Base-by-base conservation (phyloP, 2,113 vertebrate genomes). In the Nycticryphes semicollaris region DNA sequence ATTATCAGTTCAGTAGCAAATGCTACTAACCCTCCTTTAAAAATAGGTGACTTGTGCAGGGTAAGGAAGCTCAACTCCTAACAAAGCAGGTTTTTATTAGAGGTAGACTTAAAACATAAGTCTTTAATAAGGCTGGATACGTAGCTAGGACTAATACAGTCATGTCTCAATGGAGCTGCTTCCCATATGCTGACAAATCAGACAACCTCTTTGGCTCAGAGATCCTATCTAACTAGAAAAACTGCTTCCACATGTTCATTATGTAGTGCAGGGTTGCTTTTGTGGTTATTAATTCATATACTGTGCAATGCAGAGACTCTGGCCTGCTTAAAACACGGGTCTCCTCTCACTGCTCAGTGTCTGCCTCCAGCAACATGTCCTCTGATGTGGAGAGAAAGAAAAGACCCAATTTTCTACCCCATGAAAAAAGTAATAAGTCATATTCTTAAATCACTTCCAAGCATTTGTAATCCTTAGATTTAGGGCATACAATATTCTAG, bases 111-210 rank as follows among this genome's bases (percentile, higher is more conserved):
- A 89, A 78, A 92, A 63, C 86, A 87, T 94, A 89, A 97, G 81
- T 94, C 89, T 95, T 92, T 91, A 92, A 95, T 93, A 93, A 94
- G 53, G 59, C 47, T 93, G 94, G 54, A 92, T 87, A 83, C 70
- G 62, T 51, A 80, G 74, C 90, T 69, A 94, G 59, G 43, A 63
- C 86, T 94, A 95, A 94, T 63, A 69, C 33, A 96, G 77, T 63
- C 59, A 18, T 89, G 91, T 96, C 89, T 96, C 96, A 85, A 3
- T 83, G 63, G 94, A 94, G 87, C 95, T 97, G 95, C 95, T 90
- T 94, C 92, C 91, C 95, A 97, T 92, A 96, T 97, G 96, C 94
- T 94, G 90, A 97, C 92, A 97, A 97, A 95, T 95, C 96, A 93
- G 92, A 93, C 92, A 88, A 95, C 84, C 94, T 91, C 90, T 85